A percentile compares a stretch with the other conserved stretches of the same genome.
phyloP scores from a whole-genome alignment of 2,113 vertebrate genomes.

The Corynorhinus townsendii region DNA sequence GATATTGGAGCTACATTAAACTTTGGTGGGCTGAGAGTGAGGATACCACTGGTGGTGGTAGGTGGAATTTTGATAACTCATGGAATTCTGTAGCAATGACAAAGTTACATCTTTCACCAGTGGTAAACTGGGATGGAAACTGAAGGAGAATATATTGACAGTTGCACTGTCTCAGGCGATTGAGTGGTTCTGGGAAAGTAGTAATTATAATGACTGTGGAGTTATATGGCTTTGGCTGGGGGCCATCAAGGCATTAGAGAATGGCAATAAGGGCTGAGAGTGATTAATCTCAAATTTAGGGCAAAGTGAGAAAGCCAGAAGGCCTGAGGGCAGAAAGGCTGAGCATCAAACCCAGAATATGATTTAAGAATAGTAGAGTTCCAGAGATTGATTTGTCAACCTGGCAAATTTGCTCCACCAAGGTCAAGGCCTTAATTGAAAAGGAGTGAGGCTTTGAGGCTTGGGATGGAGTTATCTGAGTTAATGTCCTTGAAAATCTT shows the following conservation, averaged over 20 bases:
- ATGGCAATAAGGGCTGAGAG: neutral
- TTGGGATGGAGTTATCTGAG: neutral
- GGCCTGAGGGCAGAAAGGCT: neutral
- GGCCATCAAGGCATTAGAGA: neutral
- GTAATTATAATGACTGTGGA: neutral
- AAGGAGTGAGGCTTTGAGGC: neutral
- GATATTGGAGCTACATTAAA: neutral
- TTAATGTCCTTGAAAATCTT: neutral
- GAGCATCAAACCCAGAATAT: neutral
- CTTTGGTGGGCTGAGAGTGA: neutral
- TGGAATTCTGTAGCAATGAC: neutral
- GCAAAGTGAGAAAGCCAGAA: neutral
- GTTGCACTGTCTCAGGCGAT: neutral
- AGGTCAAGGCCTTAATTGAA: neutral
- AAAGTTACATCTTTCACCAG: neutral
- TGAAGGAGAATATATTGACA: neutral
- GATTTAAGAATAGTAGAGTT: neutral
- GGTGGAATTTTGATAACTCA: neutral
- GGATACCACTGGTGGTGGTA: neutral
- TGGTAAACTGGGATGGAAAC: neutral
- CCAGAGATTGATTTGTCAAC: neutral
- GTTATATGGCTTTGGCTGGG: neutral
- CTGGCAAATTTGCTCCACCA: neutral
- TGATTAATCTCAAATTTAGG: conserved; percentile 6
- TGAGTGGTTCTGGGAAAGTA: neutral